phyloP scores from a whole-genome alignment of 2,797 vertebrate species.

The Halcyon smyrnensis region DNA sequence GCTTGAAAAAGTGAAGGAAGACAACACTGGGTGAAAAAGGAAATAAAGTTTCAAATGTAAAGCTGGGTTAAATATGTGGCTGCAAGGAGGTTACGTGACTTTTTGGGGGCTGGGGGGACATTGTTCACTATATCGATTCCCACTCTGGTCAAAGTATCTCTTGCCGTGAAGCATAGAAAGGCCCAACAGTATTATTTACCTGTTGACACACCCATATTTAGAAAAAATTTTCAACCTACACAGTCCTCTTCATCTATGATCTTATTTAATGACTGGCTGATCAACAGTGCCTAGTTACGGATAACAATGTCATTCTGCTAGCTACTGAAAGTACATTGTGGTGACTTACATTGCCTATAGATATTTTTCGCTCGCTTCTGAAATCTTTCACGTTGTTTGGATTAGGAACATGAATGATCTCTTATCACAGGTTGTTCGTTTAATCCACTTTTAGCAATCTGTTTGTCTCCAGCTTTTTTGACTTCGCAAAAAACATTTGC shows the following conservation, averaged over 20 bases:
- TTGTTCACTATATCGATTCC: not conserved
- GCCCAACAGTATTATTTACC: not conserved
- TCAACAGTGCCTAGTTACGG: not conserved
- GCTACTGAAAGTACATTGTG: not conserved
- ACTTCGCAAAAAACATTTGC: not conserved
- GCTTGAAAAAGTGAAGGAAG: not conserved
- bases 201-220: not conserved
- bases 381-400: not conserved
- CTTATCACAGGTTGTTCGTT: not conserved
- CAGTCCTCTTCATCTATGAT: not conserved
- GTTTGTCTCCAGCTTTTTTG: not conserved
- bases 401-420: not conserved
- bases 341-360: not conserved
- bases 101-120: rapidly evolving
- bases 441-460: not conserved
- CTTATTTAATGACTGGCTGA: not conserved
- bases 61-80: not conserved
- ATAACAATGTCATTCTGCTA: not conserved
- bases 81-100: not conserved
- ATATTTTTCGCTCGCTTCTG: not conserved
- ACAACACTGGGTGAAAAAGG: not conserved
- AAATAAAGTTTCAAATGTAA: not conserved
- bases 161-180: not conserved
- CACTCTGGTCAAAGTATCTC: not conserved
- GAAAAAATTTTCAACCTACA: not conserved